Evolutionary conservation across 2,888 invertebrate species (phyloP).

Genomic region (Melanargia galathea): DNA sequence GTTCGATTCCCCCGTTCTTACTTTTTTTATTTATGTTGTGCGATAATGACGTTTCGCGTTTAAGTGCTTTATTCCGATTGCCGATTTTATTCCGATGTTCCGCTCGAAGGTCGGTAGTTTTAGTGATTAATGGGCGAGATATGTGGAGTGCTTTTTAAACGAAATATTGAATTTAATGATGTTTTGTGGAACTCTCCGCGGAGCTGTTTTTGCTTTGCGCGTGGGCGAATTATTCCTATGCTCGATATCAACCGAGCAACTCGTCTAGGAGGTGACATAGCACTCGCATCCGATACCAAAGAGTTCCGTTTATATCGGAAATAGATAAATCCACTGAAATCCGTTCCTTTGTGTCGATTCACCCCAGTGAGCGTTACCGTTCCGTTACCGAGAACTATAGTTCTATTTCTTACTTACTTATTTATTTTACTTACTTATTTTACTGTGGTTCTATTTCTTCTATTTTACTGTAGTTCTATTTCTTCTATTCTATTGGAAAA

Average conservation of each 20-base stretch:
- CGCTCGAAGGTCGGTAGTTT: slow-evolving; percentile 80
- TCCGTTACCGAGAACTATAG: too few relatives aligned
- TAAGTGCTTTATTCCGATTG: slow-evolving; percentile 83
- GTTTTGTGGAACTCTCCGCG: slow-evolving; percentile 69
- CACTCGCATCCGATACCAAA: not conserved
- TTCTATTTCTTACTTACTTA: too few relatives aligned
- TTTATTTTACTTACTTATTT: too few relatives aligned
- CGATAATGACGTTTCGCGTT: slow-evolving; percentile 82
- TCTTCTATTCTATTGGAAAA: too few relatives aligned
- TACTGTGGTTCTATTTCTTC: too few relatives aligned
- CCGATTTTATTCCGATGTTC: slow-evolving; percentile 80
- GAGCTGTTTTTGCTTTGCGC: slow-evolving; percentile 50
- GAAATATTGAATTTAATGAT: slow-evolving; percentile 82
- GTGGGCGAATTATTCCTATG: slow-evolving; percentile 61
- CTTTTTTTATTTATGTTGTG: slow-evolving; percentile 81
- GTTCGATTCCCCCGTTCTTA: slow-evolving; percentile 73
- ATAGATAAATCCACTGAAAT: too few relatives aligned
- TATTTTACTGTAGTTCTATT: too few relatives aligned
- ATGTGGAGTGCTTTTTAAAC: slow-evolving; percentile 81
- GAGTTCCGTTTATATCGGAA: too few relatives aligned
- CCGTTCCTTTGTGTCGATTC: too few relatives aligned
- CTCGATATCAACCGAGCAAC: slow-evolving; percentile 38
- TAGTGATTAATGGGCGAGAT: slow-evolving; percentile 81
- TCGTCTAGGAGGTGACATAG: not conserved
- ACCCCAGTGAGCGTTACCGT: too few relatives aligned